Evolutionary conservation across 2,113 vertebrate genomes (phyloP).

Genomic region (human): GRCh38 chr11:4852501-4853000

Average conservation of each 20-base stretch:
- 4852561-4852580: neutral
- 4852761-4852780: neutral
- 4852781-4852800: neutral
- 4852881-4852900: neutral
- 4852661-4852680: neutral
- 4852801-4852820: neutral
- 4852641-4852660: neutral
- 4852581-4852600: neutral
- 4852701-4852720: neutral
- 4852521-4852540: neutral
- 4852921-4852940: neutral
- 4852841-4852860: neutral
- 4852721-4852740: neutral
- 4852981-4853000: neutral
- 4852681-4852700: neutral
- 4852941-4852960: neutral
- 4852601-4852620: neutral
- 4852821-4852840: neutral
- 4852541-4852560: neutral
- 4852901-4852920: neutral
- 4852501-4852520: neutral
- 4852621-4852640: neutral
- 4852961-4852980: neutral
- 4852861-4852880: neutral
- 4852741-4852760: neutral